These are phyloP conservation scores for Melopsittacus undulatus DNA, from an alignment of 2,797 vertebrate species.

Conservation along the genomic window DNA sequence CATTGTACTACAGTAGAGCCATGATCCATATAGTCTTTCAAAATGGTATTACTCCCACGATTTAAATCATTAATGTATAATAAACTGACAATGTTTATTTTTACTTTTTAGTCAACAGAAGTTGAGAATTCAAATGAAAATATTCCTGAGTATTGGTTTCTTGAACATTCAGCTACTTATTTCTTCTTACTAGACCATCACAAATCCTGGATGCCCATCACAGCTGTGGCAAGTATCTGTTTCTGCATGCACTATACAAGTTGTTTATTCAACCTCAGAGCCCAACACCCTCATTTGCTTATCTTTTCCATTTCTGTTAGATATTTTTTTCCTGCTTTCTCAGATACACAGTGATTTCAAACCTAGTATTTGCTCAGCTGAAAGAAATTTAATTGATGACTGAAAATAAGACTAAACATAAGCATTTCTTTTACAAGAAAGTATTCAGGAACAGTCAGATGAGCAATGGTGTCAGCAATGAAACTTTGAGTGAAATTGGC, in stretches of 20 bases:
- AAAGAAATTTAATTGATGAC: not conserved
- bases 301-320: not conserved
- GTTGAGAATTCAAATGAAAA: not conserved
- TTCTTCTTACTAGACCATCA: rapidly evolving
- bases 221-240: not conserved
- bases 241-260: not conserved
- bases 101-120: not conserved
- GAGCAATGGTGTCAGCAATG: conserved; percentile 8
- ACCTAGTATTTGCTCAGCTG: not conserved
- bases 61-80: not conserved
- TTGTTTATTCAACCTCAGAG: not conserved
- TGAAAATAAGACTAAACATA: not conserved
- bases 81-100: not conserved
- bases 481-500: not conserved
- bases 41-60: rapidly evolving
- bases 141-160: not conserved
- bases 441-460: not conserved
- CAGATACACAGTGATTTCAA: not conserved
- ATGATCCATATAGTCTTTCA: rapidly evolving
- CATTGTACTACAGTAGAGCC: not conserved
- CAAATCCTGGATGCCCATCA: rapidly evolving
- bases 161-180: not conserved
- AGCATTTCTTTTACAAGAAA: not conserved
- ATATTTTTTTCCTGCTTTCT: not conserved
- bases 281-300: conserved; percentile 18